Evolutionary conservation across 2,797 vertebrate genomes (phyloP), one percentile per base, ranked within the genome.

Genomic region (Mus spretus): DNA sequence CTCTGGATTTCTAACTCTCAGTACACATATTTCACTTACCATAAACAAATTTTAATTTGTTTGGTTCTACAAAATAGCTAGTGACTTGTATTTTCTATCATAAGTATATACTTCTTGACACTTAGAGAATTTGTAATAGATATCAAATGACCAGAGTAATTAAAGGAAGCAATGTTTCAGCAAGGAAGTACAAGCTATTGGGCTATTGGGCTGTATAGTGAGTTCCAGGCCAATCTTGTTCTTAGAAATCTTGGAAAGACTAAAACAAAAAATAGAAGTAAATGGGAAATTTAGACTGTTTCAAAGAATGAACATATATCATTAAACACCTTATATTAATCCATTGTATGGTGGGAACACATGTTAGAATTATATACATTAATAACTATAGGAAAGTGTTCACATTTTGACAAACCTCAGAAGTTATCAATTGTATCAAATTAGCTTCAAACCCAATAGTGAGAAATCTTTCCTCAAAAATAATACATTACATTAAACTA

Each of bases 121-220:
- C 57, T 95, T 89, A 95, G 67, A 83, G 3, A 44, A 61, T 1
- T 65, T 13, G 7, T n/a, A 88, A 93, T 92, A 57, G 57, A 57
- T 87, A 77, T 80, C n/a, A 94, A 95, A 94, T 86, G 7, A 11
- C 13, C n/a, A 89, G n/a, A 91, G 9, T 83, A 93, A 87, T 10
- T 24, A 72, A 77, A 44, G 44, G 17, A 61, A 80, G 80, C 10
- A 44, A 50, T 65, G 31, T 19, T 37, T 55, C 17, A 6, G 17
- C 53, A 59, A 24, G 31, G 17, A 77, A 20, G 13, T 10, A 59
- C 6, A 77, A 53, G 3, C 12, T 77, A 1, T 34, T 24, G 3
- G 6, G 3, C 12, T 77, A 1, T 34, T 24, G 3, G 6, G 31
- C 37, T 63, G n/a, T 20, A 63, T n/a, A 61, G 2, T 63, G 7